Evolutionary conservation across 92 coral and sea anemone genomes (phyloP).

Genomic region (Palythoa grandis): DNA sequence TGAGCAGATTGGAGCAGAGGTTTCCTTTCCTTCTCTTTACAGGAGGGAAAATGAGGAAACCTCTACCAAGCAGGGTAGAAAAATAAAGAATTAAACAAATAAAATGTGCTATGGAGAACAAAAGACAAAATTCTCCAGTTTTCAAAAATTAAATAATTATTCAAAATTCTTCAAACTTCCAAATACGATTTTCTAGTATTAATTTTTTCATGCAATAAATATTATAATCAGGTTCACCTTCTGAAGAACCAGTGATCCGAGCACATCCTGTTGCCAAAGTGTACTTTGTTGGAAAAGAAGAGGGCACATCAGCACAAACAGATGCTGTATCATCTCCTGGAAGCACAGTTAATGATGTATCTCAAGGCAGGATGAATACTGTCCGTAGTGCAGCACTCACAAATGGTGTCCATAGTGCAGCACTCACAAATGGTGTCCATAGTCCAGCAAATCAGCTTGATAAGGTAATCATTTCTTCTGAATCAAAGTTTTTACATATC

Average conservation of each 20-base stretch:
- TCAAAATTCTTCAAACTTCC: too few relatives aligned
- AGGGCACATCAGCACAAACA: slow-evolving; percentile 12
- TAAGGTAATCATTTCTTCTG: not conserved
- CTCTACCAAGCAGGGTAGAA: too few relatives aligned
- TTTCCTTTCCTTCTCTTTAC: too few relatives aligned
- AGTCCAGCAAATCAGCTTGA: not conserved
- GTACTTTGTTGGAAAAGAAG: slow-evolving; percentile 80
- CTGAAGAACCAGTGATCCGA: slow-evolving; percentile 14
- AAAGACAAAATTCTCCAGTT: too few relatives aligned
- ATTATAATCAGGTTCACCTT: not conserved
- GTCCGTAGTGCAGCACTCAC: not conserved
- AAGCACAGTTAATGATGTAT: not conserved
- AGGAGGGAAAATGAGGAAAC: too few relatives aligned
- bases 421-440: not conserved
- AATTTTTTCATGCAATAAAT: too few relatives aligned
- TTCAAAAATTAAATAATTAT: too few relatives aligned
- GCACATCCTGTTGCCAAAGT: slow-evolving; percentile 72
- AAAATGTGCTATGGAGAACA: too few relatives aligned
- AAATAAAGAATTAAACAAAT: too few relatives aligned
- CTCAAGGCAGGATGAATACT: not conserved
- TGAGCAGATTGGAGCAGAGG: too few relatives aligned
- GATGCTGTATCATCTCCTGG: slow-evolving; percentile 16
- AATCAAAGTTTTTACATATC: too few relatives aligned
- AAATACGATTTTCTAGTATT: too few relatives aligned
- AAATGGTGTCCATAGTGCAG: not conserved